Percentiles rank a stretch among this genome's conserved stretches.
Evolutionary conservation across 2,888 invertebrate species (phyloP).

Genomic region (Liopterus haemorrhoidalis): DNA sequence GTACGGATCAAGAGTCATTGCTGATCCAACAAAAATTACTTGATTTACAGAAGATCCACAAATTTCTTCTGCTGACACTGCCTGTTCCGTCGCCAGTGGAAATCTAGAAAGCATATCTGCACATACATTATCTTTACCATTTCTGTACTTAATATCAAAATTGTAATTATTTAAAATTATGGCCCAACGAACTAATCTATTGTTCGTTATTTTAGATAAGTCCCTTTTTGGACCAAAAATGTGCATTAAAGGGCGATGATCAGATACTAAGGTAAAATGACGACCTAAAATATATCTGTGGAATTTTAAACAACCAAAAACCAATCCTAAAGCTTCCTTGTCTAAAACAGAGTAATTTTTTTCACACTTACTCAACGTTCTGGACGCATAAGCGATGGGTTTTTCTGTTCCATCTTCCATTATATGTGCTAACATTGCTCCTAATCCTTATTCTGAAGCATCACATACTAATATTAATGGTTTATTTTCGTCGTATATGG

Average conservation of each 20-base stretch:
- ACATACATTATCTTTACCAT: constrained; percentile 4
- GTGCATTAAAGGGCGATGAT: constrained; percentile 38
- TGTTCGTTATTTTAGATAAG: constrained; percentile 30
- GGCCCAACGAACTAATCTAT: constrained; percentile 33
- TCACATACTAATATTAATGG: constrained; percentile 35
- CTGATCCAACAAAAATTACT: too few relatives aligned
- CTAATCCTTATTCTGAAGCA: constrained; percentile 39
- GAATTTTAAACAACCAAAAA: constrained; percentile 30
- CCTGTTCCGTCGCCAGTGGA: too few relatives aligned
- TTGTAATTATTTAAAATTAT: constrained; percentile 35
- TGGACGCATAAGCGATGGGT: constrained; percentile 30
- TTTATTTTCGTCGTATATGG: neutral
- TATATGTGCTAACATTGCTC: constrained; percentile 32
- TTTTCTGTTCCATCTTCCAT: constrained; percentile 24
- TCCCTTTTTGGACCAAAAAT: constrained; percentile 30
- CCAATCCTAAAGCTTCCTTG: constrained; percentile 30
- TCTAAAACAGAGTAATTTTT: constrained; percentile 31
- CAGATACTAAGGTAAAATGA: constrained; percentile 35
- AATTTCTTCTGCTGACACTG: too few relatives aligned
- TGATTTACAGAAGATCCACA: too few relatives aligned
- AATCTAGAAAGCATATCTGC: constrained; percentile 8
- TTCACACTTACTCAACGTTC: constrained; percentile 25
- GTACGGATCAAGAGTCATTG: too few relatives aligned
- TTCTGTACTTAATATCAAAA: constrained; percentile 12
- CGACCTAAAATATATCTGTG: constrained; percentile 22